Evolutionary conservation across 2,797 vertebrate genomes (phyloP), one percentile per base, ranked within the genome.

Genomic region (Danio aesculapii): DNA sequence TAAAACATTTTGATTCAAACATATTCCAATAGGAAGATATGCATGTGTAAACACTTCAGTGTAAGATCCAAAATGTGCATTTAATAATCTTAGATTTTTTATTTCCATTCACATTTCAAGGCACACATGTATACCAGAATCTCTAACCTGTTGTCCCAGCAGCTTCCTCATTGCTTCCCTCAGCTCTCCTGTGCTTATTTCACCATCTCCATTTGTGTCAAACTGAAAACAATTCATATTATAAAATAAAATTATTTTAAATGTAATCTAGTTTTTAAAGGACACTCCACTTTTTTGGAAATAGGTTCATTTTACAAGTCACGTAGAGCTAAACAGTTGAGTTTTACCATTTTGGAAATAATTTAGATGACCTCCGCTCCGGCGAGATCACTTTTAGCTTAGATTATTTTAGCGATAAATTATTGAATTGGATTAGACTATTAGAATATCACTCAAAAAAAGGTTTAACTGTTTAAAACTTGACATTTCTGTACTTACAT

Each of bases 101-200:
- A 11, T 11, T 8, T 68, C 6, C 44, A 67, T 14, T 5, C 47
- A 70, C 30, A 30, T 30, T 30, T 30, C 30, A 30, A 30, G 6
- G 8, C 64, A 86, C 46, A 73, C 14, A 44, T 5, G 10, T 4
- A 50, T 19, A 6, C n/a, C 19, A 64, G 62, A 41, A 47, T 7
- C 61, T 47, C 82, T 77, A 88, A 98, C 97, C 88, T 99, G 98
- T 84, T 99, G 98, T 43, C 98, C 98, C 75, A 99, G 86, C 73
- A 99, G 92, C 90, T 99, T 99, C 89, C 95, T 97, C 98, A 99
- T 99, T 58, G 98, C 97, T 81, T 99, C 98, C 81, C 97, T 92
- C 6, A 99, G 93, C 91, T 99, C 98, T 17, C 94, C 93, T 50
- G 96, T 98, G 86, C 98, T 99, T 84, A 99, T 99, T 84, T 98